Evolutionary conservation across 1,140 invertebrate species (phyloP).

Genomic region (Vollenhovia emeryi): DNA sequence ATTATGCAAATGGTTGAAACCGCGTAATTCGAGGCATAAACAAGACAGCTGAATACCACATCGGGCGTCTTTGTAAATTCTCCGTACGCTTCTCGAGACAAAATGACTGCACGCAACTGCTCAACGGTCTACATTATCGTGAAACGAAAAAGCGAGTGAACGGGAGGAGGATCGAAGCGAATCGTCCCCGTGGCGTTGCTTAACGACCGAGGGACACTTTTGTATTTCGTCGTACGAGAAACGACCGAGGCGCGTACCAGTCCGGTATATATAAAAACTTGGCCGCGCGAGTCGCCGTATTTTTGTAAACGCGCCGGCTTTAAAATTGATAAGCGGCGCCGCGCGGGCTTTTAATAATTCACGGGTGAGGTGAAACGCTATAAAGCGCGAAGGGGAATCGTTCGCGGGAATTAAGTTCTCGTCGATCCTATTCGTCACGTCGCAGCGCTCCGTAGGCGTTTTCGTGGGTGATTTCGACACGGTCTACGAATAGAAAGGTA

Average conservation of each 20-base stretch:
- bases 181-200: not conserved
- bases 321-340: conserved; percentile 47
- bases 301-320: conserved; percentile 29
- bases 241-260: conserved; percentile 53
- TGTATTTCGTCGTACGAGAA: not conserved
- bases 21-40: not conserved
- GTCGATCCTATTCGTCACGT: conserved; percentile 65
- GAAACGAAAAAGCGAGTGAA: not conserved
- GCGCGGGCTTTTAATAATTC: conserved; percentile 42
- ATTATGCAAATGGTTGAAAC: conserved; percentile 34
- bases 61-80: not conserved
- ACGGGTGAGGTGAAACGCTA: not conserved
- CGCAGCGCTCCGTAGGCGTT: conserved; percentile 59
- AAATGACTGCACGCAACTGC: not conserved
- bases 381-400: conserved; percentile 55
- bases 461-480: conserved; percentile 63
- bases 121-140: not conserved
- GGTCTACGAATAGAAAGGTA: conserved; percentile 72
- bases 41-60: not conserved
- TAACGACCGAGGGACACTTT: conserved; percentile 17
- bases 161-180: not conserved
- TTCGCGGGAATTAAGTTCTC: conserved; percentile 64
- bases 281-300: not conserved
- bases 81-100: not conserved
- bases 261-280: conserved; percentile 29